Evolutionary conservation across 2,888 invertebrate species (phyloP), one percentile per base, ranked within the genome.

Genomic region (Eurois occulta): DNA sequence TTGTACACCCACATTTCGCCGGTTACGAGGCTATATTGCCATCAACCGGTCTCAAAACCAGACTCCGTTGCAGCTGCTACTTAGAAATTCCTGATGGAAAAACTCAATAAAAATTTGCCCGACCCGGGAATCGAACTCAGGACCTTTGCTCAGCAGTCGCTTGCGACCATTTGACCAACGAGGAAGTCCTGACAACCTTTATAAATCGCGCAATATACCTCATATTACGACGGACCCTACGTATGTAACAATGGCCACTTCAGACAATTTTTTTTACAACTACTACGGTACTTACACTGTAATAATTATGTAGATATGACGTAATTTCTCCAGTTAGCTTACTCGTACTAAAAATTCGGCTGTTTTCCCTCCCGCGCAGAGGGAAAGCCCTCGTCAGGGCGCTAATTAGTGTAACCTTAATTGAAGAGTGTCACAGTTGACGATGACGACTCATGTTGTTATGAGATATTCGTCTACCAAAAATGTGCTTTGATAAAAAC

Each of bases 331-430:
- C 5, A 41, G 32, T 7, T 32, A 60, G 16, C 41, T 35, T 13
- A 35, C 28, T 81, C 35, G 32, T 28, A 32, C 41, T 8, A 41
- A 68, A 81, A 81, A 80, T 35, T 81, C 7, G 72, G 75, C 48
- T 68, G 68, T 41, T 32, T 55, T 62, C 16, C 46, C 28, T 46
- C 38, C 10, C 24, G 7, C 18, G 6, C 8, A 24, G 28, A 79
- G 62, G 28, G 24, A 35, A 21, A 8, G n/a, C 60, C 10, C 65
- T 48, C 65, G 58, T 41, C 24, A 43, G 10, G 6, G 28, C 18
- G 28, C 60, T 77, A 79, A 79, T 77, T 79, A 79, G 79, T 48
- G 60, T 52, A 28, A 62, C 70, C 28, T 41, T 79, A 77, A 78
- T 79, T 79, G 46, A 78, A 69, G 60, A 68, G 35, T 8, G 69